Evolutionary conservation across 2,888 invertebrate species (phyloP), one percentile per base, ranked within the genome.

Genomic region (Notodonta dromedarius): DNA sequence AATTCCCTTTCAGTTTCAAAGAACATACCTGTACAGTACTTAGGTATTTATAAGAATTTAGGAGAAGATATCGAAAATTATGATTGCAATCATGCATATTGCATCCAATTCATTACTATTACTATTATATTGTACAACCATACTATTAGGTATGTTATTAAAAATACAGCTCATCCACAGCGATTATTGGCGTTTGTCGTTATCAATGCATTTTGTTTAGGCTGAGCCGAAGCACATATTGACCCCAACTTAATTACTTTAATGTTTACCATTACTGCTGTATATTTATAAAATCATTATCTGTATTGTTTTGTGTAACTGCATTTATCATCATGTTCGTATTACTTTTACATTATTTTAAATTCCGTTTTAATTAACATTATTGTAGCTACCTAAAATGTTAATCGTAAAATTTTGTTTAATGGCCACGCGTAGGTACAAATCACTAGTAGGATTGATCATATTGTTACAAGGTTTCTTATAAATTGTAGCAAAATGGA

Each of bases 251-350:
- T 50, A 50, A 50, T 50, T 50, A 50, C 50, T 32, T 32, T 32
- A 32, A 52, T 50, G 32, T 24, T 32, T 32, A 32, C 32, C 24
- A 24, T 24, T 51, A 51, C 16, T 24, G 24, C 24, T 51, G n/a
- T 24, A 11, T 52, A 52, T 32, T 52, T 52, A 52, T 52, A 55
- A 55, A 54, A 40, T 8, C 16, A 55, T 55, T 55, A 55, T 55
- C 55, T 8, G 13, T 54, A 54, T 39, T 54, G 54, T 54, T 54
- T 32, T 39, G 24, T 55, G 40, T 55, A 40, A 14, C 16, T 40
- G 40, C 40, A 40, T 5, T 13, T 53, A 32, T 55, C 16, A 55
- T 40, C 55, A 40, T n/a, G n/a, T 40, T 40, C 9, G 8, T n/a
- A n/a, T n/a, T 40, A 40, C 35, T 35, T 4, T 55, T 55, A 55